Conservation (phyloP, 2,113 vertebrate species). For the Varanus komodoensis region DNA sequence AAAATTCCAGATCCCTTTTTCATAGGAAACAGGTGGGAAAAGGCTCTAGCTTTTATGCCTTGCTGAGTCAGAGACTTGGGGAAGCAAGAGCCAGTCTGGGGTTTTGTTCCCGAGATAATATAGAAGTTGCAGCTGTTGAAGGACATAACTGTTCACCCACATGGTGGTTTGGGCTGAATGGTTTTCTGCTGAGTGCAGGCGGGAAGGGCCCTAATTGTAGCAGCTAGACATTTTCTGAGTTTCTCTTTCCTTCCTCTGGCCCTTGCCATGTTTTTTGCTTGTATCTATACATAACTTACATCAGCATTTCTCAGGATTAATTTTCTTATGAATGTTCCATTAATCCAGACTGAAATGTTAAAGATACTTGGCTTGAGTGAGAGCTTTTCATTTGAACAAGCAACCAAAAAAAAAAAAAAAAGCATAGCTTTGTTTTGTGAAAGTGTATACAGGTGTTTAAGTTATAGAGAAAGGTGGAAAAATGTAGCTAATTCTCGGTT, state of each 20-base stretch:
- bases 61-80: not conserved
- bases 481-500: not conserved
- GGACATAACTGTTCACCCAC: not conserved
- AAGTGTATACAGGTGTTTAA: not conserved
- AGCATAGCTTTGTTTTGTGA: not conserved
- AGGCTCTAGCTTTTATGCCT: not conserved
- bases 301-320: not conserved
- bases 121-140: conserved; percentile 7
- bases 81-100: not conserved
- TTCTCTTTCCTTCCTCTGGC: not conserved
- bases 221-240: not conserved
- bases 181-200: not conserved
- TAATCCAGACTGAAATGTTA: too few species aligned
- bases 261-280: not conserved
- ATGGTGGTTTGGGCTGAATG: not conserved
- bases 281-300: not conserved
- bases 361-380: not conserved
- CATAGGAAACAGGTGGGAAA: not conserved
- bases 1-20: not conserved
- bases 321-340: not conserved
- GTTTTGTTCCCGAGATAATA: not conserved
- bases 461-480: not conserved
- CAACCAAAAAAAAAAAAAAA: too few species aligned
- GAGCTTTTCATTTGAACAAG: not conserved
- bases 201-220: not conserved